These are phyloP conservation scores for Notodonta dromedarius DNA, from an alignment of 2,888 invertebrate genomes.

Conservation along the genomic window DNA sequence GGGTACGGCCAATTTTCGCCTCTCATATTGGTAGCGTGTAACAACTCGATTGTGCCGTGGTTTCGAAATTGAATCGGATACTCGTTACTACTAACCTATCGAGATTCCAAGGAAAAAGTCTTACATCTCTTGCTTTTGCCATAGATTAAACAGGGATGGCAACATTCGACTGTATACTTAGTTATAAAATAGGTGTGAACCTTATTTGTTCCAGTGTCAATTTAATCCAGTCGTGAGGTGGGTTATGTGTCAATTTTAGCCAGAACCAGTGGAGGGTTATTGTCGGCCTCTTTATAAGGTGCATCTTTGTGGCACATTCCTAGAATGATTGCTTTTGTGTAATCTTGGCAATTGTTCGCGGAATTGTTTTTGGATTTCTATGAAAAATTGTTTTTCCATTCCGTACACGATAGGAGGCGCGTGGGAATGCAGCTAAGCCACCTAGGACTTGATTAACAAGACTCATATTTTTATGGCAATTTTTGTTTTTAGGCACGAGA, in stretches of 20 bases:
- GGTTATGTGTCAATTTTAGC: constrained; percentile 64
- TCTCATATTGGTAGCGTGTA: constrained; percentile 78
- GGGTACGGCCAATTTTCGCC: constrained; percentile 74
- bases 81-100: constrained; percentile 47
- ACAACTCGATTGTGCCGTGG: constrained; percentile 70
- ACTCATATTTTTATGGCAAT: too few species aligned
- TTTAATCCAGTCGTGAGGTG: constrained; percentile 55
- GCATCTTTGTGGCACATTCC: constrained; percentile 68
- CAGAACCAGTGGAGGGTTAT: constrained; percentile 48
- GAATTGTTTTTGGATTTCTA: constrained; percentile 44
- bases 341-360: constrained; percentile 60
- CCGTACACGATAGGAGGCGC: constrained; percentile 12
- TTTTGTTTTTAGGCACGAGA: too few species aligned
- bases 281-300: constrained; percentile 41
- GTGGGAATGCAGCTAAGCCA: constrained; percentile 21
- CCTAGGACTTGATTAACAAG: neutral
- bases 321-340: constrained; percentile 61
- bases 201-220: constrained; percentile 57
- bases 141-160: constrained; percentile 31
- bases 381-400: constrained; percentile 17
- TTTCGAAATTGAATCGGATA: constrained; percentile 77
- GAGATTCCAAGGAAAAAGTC: constrained; percentile 27
- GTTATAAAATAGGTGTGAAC: constrained; percentile 20
- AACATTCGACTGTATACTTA: constrained; percentile 32
- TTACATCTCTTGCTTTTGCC: constrained; percentile 36